Evolutionary conservation across 2,888 invertebrate species (phyloP).

Genomic region (Leptura quadrifasciata): DNA sequence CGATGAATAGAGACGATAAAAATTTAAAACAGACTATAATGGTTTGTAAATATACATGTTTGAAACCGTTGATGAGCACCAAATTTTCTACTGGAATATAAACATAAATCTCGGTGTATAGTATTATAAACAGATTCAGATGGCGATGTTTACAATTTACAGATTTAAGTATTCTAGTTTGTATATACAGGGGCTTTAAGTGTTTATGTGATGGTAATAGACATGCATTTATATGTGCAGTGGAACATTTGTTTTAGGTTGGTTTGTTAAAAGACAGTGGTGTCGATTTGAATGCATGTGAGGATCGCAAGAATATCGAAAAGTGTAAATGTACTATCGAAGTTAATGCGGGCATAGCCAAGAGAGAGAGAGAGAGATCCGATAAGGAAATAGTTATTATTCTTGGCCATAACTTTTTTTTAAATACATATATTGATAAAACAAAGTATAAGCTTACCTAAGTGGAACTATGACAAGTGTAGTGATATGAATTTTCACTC

Average conservation of each 20-base stretch:
- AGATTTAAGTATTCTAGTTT: conserved; percentile 71
- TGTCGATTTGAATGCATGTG: background rate
- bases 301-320: no score
- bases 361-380: no score
- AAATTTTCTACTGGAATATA: conserved; percentile 70
- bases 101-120: conserved; percentile 68
- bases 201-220: conserved; percentile 71
- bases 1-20: conserved; percentile 64
- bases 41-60: conserved; percentile 69
- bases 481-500: no score
- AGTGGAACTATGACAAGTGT: no score
- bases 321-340: no score
- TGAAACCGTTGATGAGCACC: conserved; percentile 71
- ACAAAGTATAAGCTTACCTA: no score
- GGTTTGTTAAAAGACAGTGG: conserved; percentile 29
- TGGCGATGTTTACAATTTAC: conserved; percentile 70
- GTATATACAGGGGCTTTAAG: conserved; percentile 70
- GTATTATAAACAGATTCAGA: conserved; percentile 69
- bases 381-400: no score
- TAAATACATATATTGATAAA: no score
- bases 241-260: conserved; percentile 62
- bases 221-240: conserved; percentile 69
- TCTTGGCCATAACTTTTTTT: no score
- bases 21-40: conserved; percentile 67
- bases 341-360: no score